These are phyloP conservation scores for Neopipo cinnamomea DNA, from an alignment of 2,113 vertebrate species.

Conservation along the genomic window DNA sequence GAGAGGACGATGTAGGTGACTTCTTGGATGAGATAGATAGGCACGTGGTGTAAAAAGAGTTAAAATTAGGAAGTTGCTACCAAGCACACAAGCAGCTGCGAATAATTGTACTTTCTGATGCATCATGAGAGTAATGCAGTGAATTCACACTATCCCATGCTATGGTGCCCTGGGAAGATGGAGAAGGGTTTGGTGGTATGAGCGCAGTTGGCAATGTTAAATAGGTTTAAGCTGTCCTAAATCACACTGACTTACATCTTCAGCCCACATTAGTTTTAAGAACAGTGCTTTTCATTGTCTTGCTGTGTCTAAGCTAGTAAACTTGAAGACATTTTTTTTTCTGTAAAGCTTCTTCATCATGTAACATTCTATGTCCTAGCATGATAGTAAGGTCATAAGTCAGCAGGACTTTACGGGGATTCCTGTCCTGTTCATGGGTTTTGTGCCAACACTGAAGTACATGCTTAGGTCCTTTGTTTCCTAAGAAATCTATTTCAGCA, in stretches of 20 bases:
- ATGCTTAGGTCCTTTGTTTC: background rate
- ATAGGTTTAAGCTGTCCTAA: background rate
- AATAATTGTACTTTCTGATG: background rate
- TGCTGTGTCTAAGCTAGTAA: background rate
- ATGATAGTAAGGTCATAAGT: background rate
- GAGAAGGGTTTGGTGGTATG: background rate
- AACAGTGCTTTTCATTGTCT: background rate
- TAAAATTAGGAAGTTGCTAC: background rate
- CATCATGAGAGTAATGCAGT: background rate
- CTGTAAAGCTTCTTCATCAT: background rate
- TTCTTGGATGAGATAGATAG: background rate
- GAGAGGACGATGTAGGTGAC: background rate
- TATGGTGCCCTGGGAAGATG: background rate
- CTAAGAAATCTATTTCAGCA: background rate
- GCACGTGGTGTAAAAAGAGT: background rate
- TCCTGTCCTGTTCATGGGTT: background rate
- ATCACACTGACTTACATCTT: background rate
- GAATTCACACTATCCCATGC: background rate
- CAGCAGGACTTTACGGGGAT: background rate
- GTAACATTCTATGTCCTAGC: background rate
- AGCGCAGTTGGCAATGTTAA: background rate
- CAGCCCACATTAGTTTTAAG: background rate
- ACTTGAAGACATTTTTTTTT: background rate
- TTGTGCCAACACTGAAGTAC: background rate
- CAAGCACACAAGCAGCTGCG: background rate